Conservation (phyloP, 2,888 invertebrate genomes). For the Aquatica leii region DNA sequence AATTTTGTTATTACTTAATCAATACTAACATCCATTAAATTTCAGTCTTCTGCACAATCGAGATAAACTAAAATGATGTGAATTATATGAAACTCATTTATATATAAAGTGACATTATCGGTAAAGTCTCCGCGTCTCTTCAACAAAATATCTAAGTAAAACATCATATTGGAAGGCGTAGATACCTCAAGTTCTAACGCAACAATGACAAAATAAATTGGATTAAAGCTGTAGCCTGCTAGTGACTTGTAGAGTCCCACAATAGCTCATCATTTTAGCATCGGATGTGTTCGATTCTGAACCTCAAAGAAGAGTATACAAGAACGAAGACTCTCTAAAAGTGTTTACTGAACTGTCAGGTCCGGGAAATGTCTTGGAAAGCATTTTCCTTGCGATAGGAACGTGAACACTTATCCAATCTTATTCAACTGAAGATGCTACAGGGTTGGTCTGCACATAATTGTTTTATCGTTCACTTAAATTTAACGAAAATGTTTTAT, state of each 20-base stretch:
- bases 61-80: neutral
- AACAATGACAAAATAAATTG: slow-evolving; percentile 63
- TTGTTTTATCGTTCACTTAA: slow-evolving; percentile 16
- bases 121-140: slow-evolving; percentile 23
- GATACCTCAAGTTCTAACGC: slow-evolving; percentile 56
- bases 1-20: neutral
- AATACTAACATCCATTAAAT: neutral
- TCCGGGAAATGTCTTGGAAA: slow-evolving; percentile 60
- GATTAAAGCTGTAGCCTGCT: slow-evolving; percentile 61
- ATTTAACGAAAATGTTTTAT: neutral
- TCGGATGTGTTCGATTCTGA: slow-evolving; percentile 38
- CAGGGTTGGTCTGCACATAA: slow-evolving; percentile 30
- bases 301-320: slow-evolving; percentile 41
- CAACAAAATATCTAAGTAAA: slow-evolving; percentile 33
- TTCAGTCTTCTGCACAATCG: neutral
- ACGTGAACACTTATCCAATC: slow-evolving; percentile 61
- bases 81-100: neutral
- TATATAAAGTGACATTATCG: slow-evolving; percentile 25
- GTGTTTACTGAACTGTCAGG: slow-evolving; percentile 62
- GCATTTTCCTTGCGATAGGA: slow-evolving; percentile 56
- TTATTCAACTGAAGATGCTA: slow-evolving; percentile 41
- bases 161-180: slow-evolving; percentile 40
- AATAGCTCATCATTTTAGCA: slow-evolving; percentile 60
- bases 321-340: slow-evolving; percentile 52
- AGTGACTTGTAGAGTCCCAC: slow-evolving; percentile 60